Conservation (phyloP, 1,140 invertebrate species). For the Sweltsa coloradensis region DNA sequence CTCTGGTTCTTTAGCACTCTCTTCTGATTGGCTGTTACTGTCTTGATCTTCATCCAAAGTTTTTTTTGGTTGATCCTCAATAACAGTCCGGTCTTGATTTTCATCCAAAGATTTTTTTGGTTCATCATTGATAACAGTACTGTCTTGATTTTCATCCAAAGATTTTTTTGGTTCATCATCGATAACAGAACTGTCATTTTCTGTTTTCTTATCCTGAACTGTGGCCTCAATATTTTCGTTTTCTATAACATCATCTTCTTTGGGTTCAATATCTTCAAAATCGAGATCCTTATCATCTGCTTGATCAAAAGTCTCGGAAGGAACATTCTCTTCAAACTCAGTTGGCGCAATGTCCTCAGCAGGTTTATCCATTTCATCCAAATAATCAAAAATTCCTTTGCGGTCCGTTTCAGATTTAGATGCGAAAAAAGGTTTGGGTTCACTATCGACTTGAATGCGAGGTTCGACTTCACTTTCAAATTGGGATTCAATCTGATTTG, state of each 20-base stretch:
- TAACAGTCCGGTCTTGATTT: background rate
- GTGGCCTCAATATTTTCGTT: background rate
- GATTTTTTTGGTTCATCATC: background rate
- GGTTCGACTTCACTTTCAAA: slow-evolving; percentile 10
- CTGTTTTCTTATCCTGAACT: background rate
- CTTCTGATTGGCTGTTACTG: background rate
- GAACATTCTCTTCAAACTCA: background rate
- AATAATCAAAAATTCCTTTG: slow-evolving; percentile 4
- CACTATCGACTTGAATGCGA: background rate
- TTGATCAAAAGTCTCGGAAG: background rate
- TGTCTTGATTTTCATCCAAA: background rate
- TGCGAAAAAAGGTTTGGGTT: slow-evolving; percentile 2
- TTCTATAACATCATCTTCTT: background rate
- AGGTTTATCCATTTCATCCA: slow-evolving; percentile 3
- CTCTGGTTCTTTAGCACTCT: background rate
- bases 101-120: background rate
- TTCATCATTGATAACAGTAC: background rate
- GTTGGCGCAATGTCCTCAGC: background rate
- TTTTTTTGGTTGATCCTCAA: background rate
- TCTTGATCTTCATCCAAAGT: background rate
- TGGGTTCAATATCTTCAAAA: background rate
- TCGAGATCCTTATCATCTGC: background rate
- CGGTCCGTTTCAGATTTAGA: background rate
- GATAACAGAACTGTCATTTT: background rate
- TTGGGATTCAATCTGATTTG: background rate